Evolutionary conservation across 2,113 vertebrate genomes (phyloP), one percentile per base, ranked within the genome.

Genomic region (Capreolus pygargus): DNA sequence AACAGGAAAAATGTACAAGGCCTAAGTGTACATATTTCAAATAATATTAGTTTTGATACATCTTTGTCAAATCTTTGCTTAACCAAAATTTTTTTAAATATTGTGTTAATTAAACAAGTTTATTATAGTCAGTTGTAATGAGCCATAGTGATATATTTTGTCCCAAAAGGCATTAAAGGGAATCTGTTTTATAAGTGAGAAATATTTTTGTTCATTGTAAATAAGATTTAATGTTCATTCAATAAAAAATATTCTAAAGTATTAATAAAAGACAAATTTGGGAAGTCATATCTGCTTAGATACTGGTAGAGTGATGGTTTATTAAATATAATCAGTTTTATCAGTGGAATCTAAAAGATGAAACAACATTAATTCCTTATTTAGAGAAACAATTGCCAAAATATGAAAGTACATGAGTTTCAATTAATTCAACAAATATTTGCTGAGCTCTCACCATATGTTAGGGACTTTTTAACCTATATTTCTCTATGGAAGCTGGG

Each of bases 371-470:
- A 93, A 57, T 93, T 84, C 36, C 50, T 58, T 87, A 76, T 83
- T 89, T 91, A 86, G 78, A 85, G 55, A 96, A 86, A 28, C 50
- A 67, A 3, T 92, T 94, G 52, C 45, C 79, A 91, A 92, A 78
- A n/a, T 93, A 47, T 74, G 50, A 55, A 96, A 94, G 19, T 82
- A 81, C 54, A 1, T 91, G 85, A 84, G 39, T 82, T 96, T 89
- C 36, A 96, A 9, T 79, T 94, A 45, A 61, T 52, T 95, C 76
- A 81, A 47, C 45, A 83, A 87, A 74, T 96, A 89, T 90, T 95
- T 97, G 55, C 39, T 96, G 45, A 96, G 45, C 12, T 94, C 54
- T 84, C 55, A 45, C 60, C 95, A 96, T 90, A 96, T 97, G 92
- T 23, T 87, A 92, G 19, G 30, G 17, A 96, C 54, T 90, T 94